Evolutionary conservation across 2,888 invertebrate species (phyloP), one percentile per base, ranked within the genome.

Genomic region (Diarsia brunnea): DNA sequence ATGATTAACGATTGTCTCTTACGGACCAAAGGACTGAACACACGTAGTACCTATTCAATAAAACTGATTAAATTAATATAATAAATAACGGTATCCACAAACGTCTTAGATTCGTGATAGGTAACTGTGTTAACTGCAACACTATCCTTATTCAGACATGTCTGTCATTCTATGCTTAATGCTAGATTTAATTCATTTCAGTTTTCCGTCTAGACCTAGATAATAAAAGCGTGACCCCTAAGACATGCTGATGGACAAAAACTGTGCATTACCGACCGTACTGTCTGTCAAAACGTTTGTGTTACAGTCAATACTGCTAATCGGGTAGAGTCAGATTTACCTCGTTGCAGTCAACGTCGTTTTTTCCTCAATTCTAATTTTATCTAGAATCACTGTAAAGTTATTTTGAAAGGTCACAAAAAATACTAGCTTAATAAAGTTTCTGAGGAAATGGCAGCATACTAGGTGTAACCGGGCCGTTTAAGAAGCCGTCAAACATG

Each of bases 211-310:
- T 66, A 38, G 43, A 64, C 63, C 38, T 19, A 38, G n/a, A 31
- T 31, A 43, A 38, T 69, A 67, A 69, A 69, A 71, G 45, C 69
- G 60, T 77, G 69, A 83, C 71, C 65, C 24, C 45, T 49, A 53
- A 58, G n/a, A 63, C 24, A 27, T 53, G 4, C 49, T 53, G 73
- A n/a, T 67, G 43, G 8, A 77, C 71, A 84, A 87, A 85, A 84
- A 82, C 64, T 58, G 31, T 61, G 60, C 76, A 74, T 84, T 69
- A 84, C 73, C 60, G 31, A 45, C 65, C 51, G 68, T 85, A 58
- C 73, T 75, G 82, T 74, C 88, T 68, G 73, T 84, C 75, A 79
- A 67, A 67, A 51, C 2, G n/a, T 24, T 21, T 31, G 5, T 16
- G 69, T 61, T 10, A 19, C 31, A 31, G 31, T 11, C 11, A 19